Conservation (phyloP, 2,888 invertebrate species). For the Melieria picta region DNA sequence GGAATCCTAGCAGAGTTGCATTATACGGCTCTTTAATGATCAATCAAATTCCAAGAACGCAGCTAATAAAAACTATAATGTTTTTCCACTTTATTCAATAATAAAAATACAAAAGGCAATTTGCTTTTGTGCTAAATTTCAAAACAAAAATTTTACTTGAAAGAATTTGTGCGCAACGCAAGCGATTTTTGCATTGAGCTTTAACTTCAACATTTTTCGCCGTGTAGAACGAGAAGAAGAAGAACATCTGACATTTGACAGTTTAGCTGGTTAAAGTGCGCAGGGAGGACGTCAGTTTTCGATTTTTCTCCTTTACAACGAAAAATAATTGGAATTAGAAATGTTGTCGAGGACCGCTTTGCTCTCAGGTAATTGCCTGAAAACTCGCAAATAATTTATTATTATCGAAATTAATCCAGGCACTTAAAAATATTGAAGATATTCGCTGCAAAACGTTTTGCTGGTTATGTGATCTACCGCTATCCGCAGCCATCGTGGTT, state of each 20-base stretch:
- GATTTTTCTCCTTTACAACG: conserved; percentile 47
- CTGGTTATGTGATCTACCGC: conserved; percentile 35
- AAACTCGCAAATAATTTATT: conserved; percentile 34
- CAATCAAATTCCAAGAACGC: no score
- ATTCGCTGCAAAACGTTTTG: neutral
- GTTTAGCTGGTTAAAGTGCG: conserved; percentile 5
- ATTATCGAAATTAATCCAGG: neutral
- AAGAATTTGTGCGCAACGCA: no score
- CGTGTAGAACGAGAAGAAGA: neutral
- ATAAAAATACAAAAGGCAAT: no score
- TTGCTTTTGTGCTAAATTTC: no score
- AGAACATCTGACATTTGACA: conserved; percentile 11
- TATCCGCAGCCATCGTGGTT: conserved; percentile 48
- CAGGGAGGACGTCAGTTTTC: conserved; percentile 15
- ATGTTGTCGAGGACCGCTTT: conserved; percentile 77
- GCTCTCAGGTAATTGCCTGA: conserved; percentile 71
- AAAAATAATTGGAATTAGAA: conserved; percentile 64
- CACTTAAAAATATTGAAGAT: neutral
- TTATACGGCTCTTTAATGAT: no score
- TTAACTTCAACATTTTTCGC: no score
- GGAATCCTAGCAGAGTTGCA: no score
- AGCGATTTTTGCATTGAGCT: no score
- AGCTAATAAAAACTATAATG: no score
- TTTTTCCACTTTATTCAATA: no score
- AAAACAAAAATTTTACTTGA: no score